phyloP scores from a whole-genome alignment of 1,140 invertebrate species.

The Ceratosolen solmsi region DNA sequence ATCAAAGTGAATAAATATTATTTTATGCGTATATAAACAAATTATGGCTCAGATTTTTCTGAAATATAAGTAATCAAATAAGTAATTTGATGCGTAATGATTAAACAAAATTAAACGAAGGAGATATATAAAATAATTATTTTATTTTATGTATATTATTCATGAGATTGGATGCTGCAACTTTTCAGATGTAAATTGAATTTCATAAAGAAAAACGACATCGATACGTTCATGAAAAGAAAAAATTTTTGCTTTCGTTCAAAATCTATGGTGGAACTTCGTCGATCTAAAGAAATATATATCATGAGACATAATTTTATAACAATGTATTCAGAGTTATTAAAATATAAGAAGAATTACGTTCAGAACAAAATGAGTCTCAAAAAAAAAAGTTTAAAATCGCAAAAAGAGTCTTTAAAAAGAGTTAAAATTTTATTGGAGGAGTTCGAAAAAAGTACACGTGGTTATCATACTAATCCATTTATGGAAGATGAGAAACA shows the following conservation, averaged over 20 bases:
- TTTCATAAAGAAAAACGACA: constrained; percentile 51
- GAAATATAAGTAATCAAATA: too few relatives aligned
- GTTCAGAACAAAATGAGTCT: not conserved
- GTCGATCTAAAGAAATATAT: constrained; percentile 22
- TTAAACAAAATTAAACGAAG: too few relatives aligned
- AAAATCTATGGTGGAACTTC: constrained; percentile 61
- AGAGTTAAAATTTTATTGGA: too few relatives aligned
- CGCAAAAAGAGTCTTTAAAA: too few relatives aligned
- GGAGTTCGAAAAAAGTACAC: constrained; percentile 78
- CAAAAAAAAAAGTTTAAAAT: not conserved
- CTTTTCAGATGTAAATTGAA: constrained; percentile 51
- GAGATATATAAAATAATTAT: too few relatives aligned
- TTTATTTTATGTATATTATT: too few relatives aligned
- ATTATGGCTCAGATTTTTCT: too few relatives aligned
- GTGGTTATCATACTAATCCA: constrained; percentile 72
- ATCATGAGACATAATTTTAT: not conserved
- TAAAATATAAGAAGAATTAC: not conserved
- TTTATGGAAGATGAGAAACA: constrained; percentile 60
- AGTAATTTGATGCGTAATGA: too few relatives aligned
- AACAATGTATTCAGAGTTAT: not conserved
- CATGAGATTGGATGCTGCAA: too few relatives aligned
- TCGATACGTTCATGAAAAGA: constrained; percentile 12
- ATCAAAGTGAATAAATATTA: too few relatives aligned
- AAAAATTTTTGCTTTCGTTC: constrained; percentile 49
- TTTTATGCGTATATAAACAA: too few relatives aligned